Evolutionary conservation across 2,113 vertebrate genomes (phyloP).

Genomic region (Pteruthius melanotis): DNA sequence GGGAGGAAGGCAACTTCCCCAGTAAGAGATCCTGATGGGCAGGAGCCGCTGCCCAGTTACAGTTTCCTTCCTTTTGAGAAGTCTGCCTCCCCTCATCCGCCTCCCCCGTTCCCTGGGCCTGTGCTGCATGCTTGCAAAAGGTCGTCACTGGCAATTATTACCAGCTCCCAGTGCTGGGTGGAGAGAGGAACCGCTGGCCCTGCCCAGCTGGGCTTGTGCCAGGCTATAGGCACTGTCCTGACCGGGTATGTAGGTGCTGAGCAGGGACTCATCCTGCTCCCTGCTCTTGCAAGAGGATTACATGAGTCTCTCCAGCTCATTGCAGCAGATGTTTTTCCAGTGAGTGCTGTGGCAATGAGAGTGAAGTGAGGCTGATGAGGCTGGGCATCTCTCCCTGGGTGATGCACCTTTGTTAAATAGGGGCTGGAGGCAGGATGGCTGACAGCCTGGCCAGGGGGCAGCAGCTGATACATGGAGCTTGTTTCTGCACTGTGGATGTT

Average conservation of each 20-base stretch:
- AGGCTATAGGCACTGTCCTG: neutral
- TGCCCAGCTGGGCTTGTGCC: neutral
- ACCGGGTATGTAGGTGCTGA: neutral
- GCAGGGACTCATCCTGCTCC: neutral
- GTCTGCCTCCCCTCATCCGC: neutral
- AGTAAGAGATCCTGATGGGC: neutral
- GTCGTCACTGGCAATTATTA: neutral
- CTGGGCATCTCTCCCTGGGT: neutral
- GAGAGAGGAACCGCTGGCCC: neutral
- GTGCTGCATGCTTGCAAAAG: neutral
- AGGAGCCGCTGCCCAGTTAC: constrained; percentile 25
- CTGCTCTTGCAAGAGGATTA: neutral
- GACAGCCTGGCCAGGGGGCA: neutral
- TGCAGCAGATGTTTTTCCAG: neutral
- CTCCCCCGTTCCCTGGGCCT: neutral
- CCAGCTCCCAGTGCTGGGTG: neutral
- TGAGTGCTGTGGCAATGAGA: neutral
- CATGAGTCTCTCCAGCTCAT: neutral
- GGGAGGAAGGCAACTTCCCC: neutral
- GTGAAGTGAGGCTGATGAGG: accelerated
- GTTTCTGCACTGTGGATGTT: neutral
- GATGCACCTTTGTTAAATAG: neutral
- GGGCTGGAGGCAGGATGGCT: neutral
- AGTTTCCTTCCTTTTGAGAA: constrained; percentile 55
- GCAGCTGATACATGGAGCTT: accelerated